A percentile compares a stretch with the other conserved stretches of the same genome.
Evolutionary conservation across 2,113 vertebrate genomes (phyloP).

Genomic region (Labrus mixtus): DNA sequence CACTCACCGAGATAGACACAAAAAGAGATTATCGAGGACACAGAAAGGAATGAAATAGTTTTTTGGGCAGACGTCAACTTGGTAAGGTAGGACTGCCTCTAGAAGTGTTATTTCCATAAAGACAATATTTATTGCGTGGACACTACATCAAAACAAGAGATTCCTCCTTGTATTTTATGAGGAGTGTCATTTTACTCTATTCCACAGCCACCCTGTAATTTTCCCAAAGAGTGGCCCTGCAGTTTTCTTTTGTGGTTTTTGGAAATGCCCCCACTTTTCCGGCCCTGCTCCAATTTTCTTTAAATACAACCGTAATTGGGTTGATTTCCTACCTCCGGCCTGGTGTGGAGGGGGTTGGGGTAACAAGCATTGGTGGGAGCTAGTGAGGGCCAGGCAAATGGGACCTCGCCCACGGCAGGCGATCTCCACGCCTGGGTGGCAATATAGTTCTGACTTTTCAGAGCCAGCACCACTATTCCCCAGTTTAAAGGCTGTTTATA

Average conservation of each 20-base stretch:
- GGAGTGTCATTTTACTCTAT: conserved; percentile 6
- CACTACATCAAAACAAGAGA: conserved; percentile 20
- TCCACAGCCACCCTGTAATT: conserved; percentile 41
- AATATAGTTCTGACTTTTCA: conserved; percentile 59
- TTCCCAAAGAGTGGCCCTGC: conserved; percentile 58
- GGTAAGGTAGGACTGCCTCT: not conserved
- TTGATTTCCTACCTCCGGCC: conserved; percentile 85
- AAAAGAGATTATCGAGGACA: conserved; percentile 38
- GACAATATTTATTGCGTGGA: not conserved
- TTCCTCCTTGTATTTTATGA: conserved; percentile 23
- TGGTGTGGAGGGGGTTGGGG: conserved; percentile 31
- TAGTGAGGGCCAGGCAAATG: conserved; percentile 51
- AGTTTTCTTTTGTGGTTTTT: conserved; percentile 78
- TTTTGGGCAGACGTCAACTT: conserved; percentile 8
- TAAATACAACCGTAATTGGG: conserved; percentile 84
- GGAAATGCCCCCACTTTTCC: conserved; percentile 81
- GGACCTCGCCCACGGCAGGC: conserved; percentile 66
- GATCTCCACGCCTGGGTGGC: conserved; percentile 72
- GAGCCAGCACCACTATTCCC: conserved; percentile 44
- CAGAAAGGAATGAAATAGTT: not conserved
- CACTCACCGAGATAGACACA: conserved; percentile 27
- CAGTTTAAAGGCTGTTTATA: conserved; percentile 76
- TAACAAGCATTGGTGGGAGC: conserved; percentile 35
- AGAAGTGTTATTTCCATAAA: conserved; percentile 32
- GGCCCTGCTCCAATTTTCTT: conserved; percentile 83